phyloP scores from a whole-genome alignment of 1,140 invertebrate species.

The Melitaea cinxia region DNA sequence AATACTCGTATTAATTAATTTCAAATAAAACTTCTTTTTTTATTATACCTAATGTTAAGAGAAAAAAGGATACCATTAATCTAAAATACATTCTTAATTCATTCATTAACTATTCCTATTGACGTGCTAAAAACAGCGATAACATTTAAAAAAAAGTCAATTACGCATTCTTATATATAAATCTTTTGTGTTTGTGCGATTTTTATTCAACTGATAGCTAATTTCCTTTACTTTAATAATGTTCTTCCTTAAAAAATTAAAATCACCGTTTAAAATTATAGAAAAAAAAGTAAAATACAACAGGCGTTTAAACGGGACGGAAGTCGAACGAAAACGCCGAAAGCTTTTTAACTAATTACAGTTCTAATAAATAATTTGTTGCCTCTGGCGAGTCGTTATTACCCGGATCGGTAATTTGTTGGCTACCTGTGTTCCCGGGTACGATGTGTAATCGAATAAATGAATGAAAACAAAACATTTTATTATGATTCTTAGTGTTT shows the following conservation, averaged over 20 bases:
- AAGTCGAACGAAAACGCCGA: conserved; percentile 33
- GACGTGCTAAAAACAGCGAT: too few species aligned
- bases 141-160: neutral
- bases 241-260: conserved; percentile 25
- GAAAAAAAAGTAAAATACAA: conserved; percentile 32
- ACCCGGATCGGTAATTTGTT: conserved; percentile 67
- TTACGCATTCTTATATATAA: neutral
- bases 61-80: neutral
- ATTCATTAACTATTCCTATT: neutral
- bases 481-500: neutral
- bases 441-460: conserved; percentile 14
- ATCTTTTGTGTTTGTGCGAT: conserved; percentile 16
- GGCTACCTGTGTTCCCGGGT: conserved; percentile 69
- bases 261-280: conserved; percentile 28
- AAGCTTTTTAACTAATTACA: conserved; percentile 43
- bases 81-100: neutral
- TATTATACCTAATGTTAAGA: too few species aligned
- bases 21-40: too few species aligned
- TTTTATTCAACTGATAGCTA: conserved; percentile 14
- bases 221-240: conserved; percentile 33
- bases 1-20: too few species aligned
- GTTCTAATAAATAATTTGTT: conserved; percentile 60
- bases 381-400: conserved; percentile 54
- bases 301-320: conserved; percentile 32
- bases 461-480: neutral